phyloP scores from a whole-genome alignment of 2,888 invertebrate species.

The Rhagonycha lutea region DNA sequence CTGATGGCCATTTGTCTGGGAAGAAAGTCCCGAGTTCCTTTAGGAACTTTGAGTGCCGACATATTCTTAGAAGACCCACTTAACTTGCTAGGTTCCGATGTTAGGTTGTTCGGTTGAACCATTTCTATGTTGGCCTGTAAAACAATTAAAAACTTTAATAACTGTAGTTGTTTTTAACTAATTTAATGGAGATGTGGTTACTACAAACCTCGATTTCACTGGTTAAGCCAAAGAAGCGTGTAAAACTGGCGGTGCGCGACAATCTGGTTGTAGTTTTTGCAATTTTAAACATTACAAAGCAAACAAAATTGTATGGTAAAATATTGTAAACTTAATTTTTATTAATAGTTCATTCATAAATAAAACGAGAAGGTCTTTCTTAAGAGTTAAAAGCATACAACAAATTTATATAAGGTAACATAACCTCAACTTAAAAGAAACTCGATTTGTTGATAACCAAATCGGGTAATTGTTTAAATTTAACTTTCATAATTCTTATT shows the following conservation, averaged over 20 bases:
- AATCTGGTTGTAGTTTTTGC: background rate
- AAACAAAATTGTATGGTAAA: background rate
- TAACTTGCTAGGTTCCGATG: background rate
- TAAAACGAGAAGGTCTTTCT: background rate
- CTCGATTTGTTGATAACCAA: background rate
- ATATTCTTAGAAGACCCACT: background rate
- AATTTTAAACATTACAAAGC: background rate
- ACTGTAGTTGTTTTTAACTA: background rate
- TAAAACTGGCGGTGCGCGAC: background rate
- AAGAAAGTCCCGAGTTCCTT: conserved; percentile 93
- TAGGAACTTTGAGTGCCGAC: conserved; percentile 80
- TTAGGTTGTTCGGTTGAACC: background rate
- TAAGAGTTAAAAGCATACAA: background rate
- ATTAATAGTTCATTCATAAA: background rate
- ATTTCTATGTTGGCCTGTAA: background rate
- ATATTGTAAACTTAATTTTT: background rate
- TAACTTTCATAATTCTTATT: background rate
- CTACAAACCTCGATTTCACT: background rate
- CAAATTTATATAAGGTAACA: background rate
- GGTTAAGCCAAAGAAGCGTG: background rate
- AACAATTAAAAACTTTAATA: background rate
- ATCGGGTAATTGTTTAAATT: background rate
- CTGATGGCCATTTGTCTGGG: conserved; percentile 95
- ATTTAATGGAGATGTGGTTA: background rate
- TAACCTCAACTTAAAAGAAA: background rate